phyloP scores from a whole-genome alignment of 2,113 vertebrate species.

The Rissa tridactyla region DNA sequence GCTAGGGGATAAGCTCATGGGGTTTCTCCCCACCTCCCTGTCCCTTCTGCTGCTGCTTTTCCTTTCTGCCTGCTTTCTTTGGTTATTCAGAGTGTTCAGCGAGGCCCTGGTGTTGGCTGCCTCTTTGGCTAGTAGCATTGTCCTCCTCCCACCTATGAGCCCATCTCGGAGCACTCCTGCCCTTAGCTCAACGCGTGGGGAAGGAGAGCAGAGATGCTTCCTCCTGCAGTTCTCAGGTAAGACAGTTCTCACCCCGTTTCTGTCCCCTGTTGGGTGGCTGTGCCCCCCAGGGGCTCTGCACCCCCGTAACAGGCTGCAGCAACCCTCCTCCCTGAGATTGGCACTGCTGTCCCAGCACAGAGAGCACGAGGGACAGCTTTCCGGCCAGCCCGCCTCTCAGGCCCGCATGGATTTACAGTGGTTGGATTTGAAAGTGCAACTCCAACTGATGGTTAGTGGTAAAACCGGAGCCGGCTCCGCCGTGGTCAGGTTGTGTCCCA shows the following conservation, averaged over 20 bases:
- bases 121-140: neutral
- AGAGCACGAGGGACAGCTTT: rapidly evolving
- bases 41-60: neutral
- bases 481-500: neutral
- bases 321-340: neutral
- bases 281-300: neutral
- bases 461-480: neutral
- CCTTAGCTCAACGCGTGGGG: rapidly evolving
- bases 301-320: neutral
- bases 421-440: neutral
- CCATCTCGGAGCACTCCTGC: neutral
- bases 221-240: neutral
- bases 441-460: neutral
- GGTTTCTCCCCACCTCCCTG: neutral
- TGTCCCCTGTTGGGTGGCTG: neutral
- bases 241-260: neutral
- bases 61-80: neutral
- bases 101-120: neutral
- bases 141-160: rapidly evolving
- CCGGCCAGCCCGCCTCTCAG: neutral
- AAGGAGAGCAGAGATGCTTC: neutral
- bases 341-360: neutral
- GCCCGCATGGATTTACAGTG: neutral
- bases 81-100: neutral
- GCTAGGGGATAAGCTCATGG: neutral